Evolutionary conservation across 30 jellyfish, hydroid and myxozoan genomes (phyloP), one percentile per base, ranked within the genome.

Genomic region (Pseudorhiza aurosa): DNA sequence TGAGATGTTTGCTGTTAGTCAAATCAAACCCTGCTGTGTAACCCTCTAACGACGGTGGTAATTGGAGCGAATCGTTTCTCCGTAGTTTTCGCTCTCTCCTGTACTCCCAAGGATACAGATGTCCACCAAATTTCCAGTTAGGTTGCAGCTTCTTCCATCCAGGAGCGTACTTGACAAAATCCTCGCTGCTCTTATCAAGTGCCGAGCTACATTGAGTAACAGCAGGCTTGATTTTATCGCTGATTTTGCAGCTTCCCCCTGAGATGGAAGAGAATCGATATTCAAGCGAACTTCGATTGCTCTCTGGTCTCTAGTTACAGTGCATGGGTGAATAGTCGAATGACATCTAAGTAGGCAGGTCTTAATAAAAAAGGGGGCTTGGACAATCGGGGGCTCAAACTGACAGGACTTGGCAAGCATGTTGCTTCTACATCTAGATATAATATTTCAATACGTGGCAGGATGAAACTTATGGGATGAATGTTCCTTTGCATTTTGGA

Each of bases 11-110:
- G 21, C 56, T 36, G 30, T 44, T 40, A 0, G 64, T 12, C 17
- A 72, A 14, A 19, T 62, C 69, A 21, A 78, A 78, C 5, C 24
- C 29, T 26, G 67, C 90, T 14, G 33, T 50, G 58, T 78, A 78
- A 12, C 90, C 90, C 1, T 35, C 26, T 5, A 60, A 1, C 36
- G 67, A 2, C 17, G 17, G 24, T 2, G 67, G 24, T n/a, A n/a
- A n/a, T 6, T 53, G 67, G 4, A 2, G 33, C 12, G 67, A 53
- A 6, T 14, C 36, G 22, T 53, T 53, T 1, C 12, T n/a, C n/a
- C 39, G 24, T 8, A n/a, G 22, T 14, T 19, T 15, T 53, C 8
- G 14, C 5, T 53, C 12, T 7, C 14, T 15, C 24, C 8, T 19
- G 67, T 53, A 19, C 4, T 53, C 36, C 67, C 67, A 53, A 1